phyloP scores from a whole-genome alignment of 2,888 invertebrate species.

The Ypsolopha scabrella region DNA sequence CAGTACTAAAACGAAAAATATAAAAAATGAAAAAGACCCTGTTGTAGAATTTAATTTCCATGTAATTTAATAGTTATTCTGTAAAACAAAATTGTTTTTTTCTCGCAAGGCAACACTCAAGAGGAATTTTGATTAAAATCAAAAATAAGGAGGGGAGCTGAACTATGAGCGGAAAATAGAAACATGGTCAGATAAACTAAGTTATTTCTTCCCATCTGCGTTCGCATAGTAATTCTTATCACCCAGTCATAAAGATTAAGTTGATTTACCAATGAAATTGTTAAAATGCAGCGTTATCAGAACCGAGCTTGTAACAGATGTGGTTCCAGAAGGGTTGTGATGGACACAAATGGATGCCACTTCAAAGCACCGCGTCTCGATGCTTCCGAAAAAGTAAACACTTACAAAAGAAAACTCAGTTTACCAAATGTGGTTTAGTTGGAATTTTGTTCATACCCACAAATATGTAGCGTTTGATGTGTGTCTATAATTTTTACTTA shows the following conservation, averaged over 20 bases:
- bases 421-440: constrained; percentile 1
- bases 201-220: not conserved
- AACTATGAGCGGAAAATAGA: constrained; percentile 6
- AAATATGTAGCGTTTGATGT: constrained; percentile 1
- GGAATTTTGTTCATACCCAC: not conserved
- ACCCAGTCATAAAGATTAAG: not conserved
- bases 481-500: not conserved
- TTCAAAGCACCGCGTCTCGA: constrained; percentile 42
- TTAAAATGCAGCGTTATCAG: constrained; percentile 27
- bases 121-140: constrained; percentile 16
- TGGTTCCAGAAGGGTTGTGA: constrained; percentile 45
- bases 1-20: too few relatives aligned
- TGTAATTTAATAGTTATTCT: too few relatives aligned
- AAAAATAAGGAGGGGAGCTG: constrained; percentile 16
- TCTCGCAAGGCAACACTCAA: constrained; percentile 4
- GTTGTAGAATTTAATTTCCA: not conserved
- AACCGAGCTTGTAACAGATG: constrained; percentile 23
- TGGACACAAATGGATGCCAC: constrained; percentile 56
- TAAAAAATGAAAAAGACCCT: too few relatives aligned
- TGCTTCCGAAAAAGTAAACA: constrained; percentile 53
- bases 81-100: not conserved
- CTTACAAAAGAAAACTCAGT: constrained; percentile 13
- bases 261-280: constrained; percentile 6
- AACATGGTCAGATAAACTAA: not conserved
- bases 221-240: not conserved